Conservation (phyloP, 2,113 vertebrate genomes). For the Centropus bengalensis region DNA sequence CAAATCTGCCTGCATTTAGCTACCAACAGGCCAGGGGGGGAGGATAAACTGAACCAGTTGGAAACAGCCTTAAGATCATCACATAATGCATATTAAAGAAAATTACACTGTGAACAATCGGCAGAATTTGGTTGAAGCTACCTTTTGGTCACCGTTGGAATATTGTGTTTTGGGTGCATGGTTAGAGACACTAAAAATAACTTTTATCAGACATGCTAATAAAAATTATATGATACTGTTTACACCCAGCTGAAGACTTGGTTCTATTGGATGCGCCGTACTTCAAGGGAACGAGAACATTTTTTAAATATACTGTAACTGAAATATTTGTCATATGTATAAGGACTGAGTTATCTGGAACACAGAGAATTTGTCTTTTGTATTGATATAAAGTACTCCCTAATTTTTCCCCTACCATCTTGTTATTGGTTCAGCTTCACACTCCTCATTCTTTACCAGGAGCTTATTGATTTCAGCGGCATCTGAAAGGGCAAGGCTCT, state of each 20-base stretch:
- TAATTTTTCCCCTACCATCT: not conserved
- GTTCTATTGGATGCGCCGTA: not conserved
- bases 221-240: not conserved
- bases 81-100: not conserved
- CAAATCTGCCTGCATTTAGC: too few relatives aligned
- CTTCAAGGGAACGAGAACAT: not conserved
- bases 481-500: not conserved
- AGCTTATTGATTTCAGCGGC: not conserved
- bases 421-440: not conserved
- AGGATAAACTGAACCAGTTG: not conserved
- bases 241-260: not conserved
- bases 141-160: not conserved
- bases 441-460: not conserved
- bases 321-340: not conserved
- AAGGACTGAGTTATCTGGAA: not conserved
- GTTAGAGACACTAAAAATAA: not conserved
- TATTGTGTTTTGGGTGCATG: not conserved
- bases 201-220: not conserved
- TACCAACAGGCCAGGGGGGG: too few relatives aligned
- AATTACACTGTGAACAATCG: not conserved
- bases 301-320: not conserved
- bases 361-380: not conserved
- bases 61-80: not conserved
- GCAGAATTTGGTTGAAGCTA: not conserved
- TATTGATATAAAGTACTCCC: not conserved